phyloP scores from a whole-genome alignment of 2,797 vertebrate genomes.

The Takifugu rubripes region DNA sequence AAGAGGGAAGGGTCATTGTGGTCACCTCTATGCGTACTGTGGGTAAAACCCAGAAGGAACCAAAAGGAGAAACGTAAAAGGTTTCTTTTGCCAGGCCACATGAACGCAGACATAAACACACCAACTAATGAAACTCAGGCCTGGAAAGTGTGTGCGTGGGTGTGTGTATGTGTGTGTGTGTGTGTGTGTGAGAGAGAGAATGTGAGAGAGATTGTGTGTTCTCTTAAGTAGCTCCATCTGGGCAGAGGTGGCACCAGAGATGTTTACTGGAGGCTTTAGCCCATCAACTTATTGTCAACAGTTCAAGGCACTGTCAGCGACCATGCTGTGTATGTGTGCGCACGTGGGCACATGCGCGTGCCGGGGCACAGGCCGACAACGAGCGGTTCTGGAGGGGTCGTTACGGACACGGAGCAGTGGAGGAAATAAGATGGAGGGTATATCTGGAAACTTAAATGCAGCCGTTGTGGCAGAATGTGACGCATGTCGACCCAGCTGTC shows the following conservation, averaged over 20 bases:
- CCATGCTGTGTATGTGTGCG: conserved; percentile 30
- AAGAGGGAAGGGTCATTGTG: conserved; percentile 48
- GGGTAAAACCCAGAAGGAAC: conserved; percentile 55
- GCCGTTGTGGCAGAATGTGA: conserved; percentile 7
- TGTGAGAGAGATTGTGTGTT: conserved; percentile 25
- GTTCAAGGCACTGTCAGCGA: conserved; percentile 78
- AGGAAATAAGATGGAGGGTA: conserved; percentile 25
- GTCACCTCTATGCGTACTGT: conserved; percentile 50
- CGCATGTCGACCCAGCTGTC: neutral
- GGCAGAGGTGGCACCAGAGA: conserved; percentile 78
- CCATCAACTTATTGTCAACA: conserved; percentile 81
- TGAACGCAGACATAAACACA: conserved; percentile 81
- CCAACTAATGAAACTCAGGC: conserved; percentile 77
- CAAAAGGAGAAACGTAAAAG: conserved; percentile 64
- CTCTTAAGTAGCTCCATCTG: conserved; percentile 76
- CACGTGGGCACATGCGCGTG: neutral
- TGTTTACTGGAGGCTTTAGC: conserved; percentile 80
- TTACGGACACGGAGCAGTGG: conserved; percentile 30
- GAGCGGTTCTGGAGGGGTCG: conserved; percentile 22
- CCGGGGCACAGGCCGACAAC: conserved; percentile 32
- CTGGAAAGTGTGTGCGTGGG: conserved; percentile 62
- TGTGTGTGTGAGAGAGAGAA: neutral
- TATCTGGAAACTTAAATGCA: conserved; percentile 28
- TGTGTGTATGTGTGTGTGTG: conserved; percentile 5
- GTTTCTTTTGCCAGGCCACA: conserved; percentile 73